Evolutionary conservation across 2,797 vertebrate species (phyloP).

Genomic region (Leptodactylus fallax): DNA sequence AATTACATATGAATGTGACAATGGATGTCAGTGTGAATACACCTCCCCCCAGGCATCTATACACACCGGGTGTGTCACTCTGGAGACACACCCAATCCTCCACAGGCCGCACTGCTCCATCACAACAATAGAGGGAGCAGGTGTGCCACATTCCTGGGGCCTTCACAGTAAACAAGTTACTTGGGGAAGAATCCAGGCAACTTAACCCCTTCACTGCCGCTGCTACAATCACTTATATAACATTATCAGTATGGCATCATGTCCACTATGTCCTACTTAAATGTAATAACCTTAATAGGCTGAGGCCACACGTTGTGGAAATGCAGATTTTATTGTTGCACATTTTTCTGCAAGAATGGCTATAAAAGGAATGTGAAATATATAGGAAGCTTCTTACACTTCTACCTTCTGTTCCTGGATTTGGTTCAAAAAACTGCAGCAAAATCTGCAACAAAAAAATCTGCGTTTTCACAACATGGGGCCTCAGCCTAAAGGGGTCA

Average conservation of each 20-base stretch:
- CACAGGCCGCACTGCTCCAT: neutral
- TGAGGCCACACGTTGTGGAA: too few relatives aligned
- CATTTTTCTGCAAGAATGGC: too few relatives aligned
- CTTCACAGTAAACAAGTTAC: constrained; percentile 7
- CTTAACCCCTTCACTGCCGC: neutral
- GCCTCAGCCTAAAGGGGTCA: too few relatives aligned
- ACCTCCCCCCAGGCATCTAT: constrained; percentile 10
- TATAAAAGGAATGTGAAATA: too few relatives aligned
- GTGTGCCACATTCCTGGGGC: constrained; percentile 8
- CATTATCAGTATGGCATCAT: neutral
- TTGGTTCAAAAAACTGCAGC: too few relatives aligned
- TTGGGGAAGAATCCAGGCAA: neutral
- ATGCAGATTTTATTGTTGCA: too few relatives aligned
- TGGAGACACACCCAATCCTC: constrained; percentile 30
- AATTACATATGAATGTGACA: constrained; percentile 29
- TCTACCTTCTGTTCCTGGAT: too few relatives aligned
- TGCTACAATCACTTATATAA: neutral
- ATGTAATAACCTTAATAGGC: too few relatives aligned
- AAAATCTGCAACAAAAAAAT: too few relatives aligned
- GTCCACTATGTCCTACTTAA: too few relatives aligned
- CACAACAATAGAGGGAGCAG: constrained; percentile 41
- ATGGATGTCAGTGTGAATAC: constrained; percentile 36
- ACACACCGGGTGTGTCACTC: neutral
- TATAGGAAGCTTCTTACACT: too few relatives aligned
- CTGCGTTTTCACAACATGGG: too few relatives aligned